Evolutionary conservation across 2,888 invertebrate genomes (phyloP).

Genomic region (Augiades crinisus): DNA sequence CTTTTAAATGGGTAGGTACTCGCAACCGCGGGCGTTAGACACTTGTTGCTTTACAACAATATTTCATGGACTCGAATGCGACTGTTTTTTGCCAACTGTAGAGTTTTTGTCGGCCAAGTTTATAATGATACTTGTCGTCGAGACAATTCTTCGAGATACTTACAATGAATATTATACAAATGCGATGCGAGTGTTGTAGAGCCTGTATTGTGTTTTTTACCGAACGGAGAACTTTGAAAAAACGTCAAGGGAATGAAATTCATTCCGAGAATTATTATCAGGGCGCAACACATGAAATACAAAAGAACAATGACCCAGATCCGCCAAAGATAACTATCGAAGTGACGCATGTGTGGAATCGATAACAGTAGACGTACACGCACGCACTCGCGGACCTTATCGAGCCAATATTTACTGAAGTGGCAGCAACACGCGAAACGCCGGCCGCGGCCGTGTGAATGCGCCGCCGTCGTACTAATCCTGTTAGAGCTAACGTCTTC

Average conservation of each 20-base stretch:
- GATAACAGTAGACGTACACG: constrained; percentile 73
- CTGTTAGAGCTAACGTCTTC: constrained; percentile 50
- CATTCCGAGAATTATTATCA: constrained; percentile 45
- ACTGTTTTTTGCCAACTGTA: constrained; percentile 39
- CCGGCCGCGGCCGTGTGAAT: constrained; percentile 57
- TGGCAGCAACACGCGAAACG: constrained; percentile 66
- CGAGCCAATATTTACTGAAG: constrained; percentile 70
- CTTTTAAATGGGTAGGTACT: constrained; percentile 20
- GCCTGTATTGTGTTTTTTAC: background rate
- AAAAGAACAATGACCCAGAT: constrained; percentile 81
- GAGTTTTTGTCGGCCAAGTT: constrained; percentile 45
- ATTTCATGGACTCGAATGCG: constrained; percentile 28
- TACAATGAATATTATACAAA: background rate
- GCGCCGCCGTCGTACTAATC: constrained; percentile 49
- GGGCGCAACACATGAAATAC: constrained; percentile 56
- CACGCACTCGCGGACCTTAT: constrained; percentile 71
- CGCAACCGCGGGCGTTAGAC: constrained; percentile 10
- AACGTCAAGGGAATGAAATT: constrained; percentile 3
- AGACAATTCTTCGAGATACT: constrained; percentile 23
- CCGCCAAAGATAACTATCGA: constrained; percentile 74
- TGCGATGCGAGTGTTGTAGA: background rate
- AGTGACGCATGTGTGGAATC: constrained; percentile 77
- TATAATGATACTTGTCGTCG: constrained; percentile 36
- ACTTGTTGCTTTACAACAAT: constrained; percentile 33
- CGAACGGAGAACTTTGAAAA: background rate